These are phyloP conservation scores for Smittia aterrima DNA, from an alignment of 2,888 invertebrate genomes.

Conservation along the genomic window DNA sequence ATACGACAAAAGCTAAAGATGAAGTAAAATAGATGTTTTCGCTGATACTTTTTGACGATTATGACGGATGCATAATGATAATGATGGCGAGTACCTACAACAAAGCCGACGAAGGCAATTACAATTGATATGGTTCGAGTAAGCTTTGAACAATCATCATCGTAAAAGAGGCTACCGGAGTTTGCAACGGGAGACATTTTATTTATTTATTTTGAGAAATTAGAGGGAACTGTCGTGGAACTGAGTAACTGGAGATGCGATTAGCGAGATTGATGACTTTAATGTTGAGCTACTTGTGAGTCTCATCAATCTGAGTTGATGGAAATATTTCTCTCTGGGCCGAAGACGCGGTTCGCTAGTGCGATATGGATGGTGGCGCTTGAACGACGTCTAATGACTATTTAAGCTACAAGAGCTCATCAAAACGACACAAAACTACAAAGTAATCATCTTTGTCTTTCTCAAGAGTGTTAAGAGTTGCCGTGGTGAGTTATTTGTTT, in stretches of 20 bases:
- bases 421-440: not conserved
- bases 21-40: not conserved
- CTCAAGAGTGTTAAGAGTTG: not conserved
- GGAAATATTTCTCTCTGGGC: no score
- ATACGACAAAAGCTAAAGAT: not conserved
- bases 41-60: constrained; percentile 16
- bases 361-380: constrained; percentile 17
- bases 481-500: constrained; percentile 2
- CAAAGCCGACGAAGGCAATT: not conserved
- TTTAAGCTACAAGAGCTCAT: not conserved
- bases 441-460: not conserved
- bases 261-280: no score
- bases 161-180: not conserved
- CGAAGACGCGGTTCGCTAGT: not conserved
- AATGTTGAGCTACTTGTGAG: no score
- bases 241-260: no score
- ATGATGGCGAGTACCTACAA: constrained; percentile 31
- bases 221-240: no score
- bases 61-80: constrained; percentile 28
- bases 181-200: not conserved
- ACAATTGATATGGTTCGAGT: constrained; percentile 6
- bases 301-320: no score
- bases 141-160: constrained; percentile 17
- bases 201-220: no score
- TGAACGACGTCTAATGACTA: not conserved